Evolutionary conservation across 2,797 vertebrate genomes (phyloP), one percentile per base, ranked within the genome.

Genomic region (Sylvia borin): DNA sequence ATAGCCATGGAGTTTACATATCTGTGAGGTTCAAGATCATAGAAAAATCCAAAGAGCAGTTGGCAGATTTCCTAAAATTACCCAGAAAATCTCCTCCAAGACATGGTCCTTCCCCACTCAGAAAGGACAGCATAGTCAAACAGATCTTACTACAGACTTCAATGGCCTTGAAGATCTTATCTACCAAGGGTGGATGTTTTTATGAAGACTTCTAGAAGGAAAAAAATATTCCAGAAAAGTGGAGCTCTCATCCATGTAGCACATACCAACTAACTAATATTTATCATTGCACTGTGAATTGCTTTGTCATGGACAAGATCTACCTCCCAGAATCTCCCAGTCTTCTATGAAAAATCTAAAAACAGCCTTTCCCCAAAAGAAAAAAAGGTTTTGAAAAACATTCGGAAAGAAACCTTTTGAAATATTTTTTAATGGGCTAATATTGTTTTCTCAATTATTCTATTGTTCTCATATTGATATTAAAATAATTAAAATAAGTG

Each of bases 221-320:
- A 61, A 76, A 76, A 72, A 58, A n/a, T 17, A 48, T 20, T 38
- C 61, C 11, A 32, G 18, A 83, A 53, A 7, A 7, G 5, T 66
- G 15, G 16, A 70, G 45, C 22, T 47, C 20, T 22, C 16, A 53
- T 36, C 11, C 13, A 3, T 24, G 4, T 50, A 68, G 7, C 32
- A 47, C 7, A 45, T 4, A 21, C 8, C 18, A 25, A 16, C 25
- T 43, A n/a, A n/a, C 25, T 38, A 36, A 36, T 13, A 16, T 34
- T 65, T 72, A 34, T 20, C 12, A 25, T 2, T 42, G 9, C 4
- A 61, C 2, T 0, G 0, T 47, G 14, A 73, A 64, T 34, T 54
- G 9, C 3, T 85, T 68, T 79, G 18, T 45, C 31, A 62, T 15
- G 13, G 26, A 36, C 18, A 76, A 79, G 20, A 22, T 38, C 38